Evolutionary conservation across 2,113 vertebrate species (phyloP), one percentile per base, ranked within the genome.

Genomic region (Butorides virescens): DNA sequence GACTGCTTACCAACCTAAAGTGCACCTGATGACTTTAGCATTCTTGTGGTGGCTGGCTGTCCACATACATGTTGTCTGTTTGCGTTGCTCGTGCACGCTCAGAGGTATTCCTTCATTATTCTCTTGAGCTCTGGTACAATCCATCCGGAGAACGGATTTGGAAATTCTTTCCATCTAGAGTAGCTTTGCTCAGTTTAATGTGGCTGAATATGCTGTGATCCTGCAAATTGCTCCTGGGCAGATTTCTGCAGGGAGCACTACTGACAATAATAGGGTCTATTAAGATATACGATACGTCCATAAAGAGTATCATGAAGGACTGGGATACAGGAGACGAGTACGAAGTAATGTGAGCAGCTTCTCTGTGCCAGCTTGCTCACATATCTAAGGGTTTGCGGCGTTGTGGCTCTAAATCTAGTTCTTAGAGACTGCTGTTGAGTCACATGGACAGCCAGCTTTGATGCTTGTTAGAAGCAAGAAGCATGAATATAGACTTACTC

Each of bases 401-500:
- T 93, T 90, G 70, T 0, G 7, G 46, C 46, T 95, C 83, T 74
- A 94, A 94, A 92, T 95, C 88, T 73, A 36, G 42, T 29, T 6
- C 55, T 90, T 76, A 29, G 56, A 93, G 25, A 6, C 86, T 87
- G 84, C 84, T 42, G 0, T 50, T 76, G 86, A 92, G 92, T 91
- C 86, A 61, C 84, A 61, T 4, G 59, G 68, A 55, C 22, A 50
- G 56, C 30, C 44, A 39, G 74, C 62, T 86, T 93, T 95, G 90
- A 92, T 88, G 88, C 93, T 94, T 81, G 15, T 83, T 91, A 66
- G 74, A 89, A 90, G 90, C 86, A 92, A 93, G 93, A 75, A 87
- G 92, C 86, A 46, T 89, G 52, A 68, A 79, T 95, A 75, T 19
- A 90, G 85, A 87, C 62, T 91, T 91, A 88, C 77, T 96, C 74